Evolutionary conservation across 1,140 invertebrate species (phyloP).

Genomic region (Apis laboriosa): DNA sequence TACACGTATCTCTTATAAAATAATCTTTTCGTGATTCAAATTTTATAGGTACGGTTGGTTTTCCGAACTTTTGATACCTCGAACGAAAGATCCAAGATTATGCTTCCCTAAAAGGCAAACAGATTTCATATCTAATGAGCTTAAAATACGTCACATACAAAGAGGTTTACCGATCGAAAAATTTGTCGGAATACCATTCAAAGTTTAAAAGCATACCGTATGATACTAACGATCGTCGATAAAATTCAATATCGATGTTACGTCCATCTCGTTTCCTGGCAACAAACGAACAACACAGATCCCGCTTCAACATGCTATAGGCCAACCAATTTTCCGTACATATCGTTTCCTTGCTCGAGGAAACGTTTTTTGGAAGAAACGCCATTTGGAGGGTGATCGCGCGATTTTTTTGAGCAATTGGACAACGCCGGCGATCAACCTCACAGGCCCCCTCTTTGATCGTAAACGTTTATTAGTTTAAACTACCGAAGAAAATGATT

Average conservation of each 20-base stretch:
- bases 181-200: constrained; percentile 70
- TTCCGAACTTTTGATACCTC: constrained; percentile 58
- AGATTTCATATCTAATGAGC: constrained; percentile 71
- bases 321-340: neutral
- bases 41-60: constrained; percentile 76
- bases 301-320: constrained; percentile 29
- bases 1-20: neutral
- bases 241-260: constrained; percentile 59
- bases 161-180: constrained; percentile 58
- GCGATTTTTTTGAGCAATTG: neutral
- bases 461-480: neutral
- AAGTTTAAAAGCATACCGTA: constrained; percentile 32
- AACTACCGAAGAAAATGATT: neutral
- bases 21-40: neutral
- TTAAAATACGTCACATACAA: constrained; percentile 64
- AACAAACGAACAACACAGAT: constrained; percentile 49
- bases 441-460: neutral
- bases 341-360: neutral
- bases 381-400: neutral
- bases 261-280: constrained; percentile 61
- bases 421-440: neutral
- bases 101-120: constrained; percentile 63
- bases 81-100: constrained; percentile 68
- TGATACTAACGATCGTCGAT: neutral
- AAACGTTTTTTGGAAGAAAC: neutral